Conservation (phyloP, 2,797 vertebrate species). For the Catamblyrhynchus diadema region DNA sequence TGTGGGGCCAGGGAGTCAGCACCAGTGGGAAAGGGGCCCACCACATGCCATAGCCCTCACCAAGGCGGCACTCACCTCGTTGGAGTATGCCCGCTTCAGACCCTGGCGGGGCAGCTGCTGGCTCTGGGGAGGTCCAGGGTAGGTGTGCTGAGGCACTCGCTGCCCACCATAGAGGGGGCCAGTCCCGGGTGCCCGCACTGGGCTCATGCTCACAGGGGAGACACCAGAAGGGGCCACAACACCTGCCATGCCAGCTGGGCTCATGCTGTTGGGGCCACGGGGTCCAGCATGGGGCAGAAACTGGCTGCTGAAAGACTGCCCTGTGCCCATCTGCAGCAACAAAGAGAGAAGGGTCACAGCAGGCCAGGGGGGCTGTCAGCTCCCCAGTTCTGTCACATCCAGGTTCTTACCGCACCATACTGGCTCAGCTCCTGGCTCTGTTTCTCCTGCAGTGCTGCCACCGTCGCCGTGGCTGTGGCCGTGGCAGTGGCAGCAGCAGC, state of each 20-base stretch:
- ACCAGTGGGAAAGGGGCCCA: rapidly evolving
- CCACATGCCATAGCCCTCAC: rapidly evolving
- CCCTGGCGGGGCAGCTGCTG: conserved; percentile 86
- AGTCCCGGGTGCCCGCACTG: conserved; percentile 75
- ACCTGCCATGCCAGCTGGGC: conserved; percentile 61
- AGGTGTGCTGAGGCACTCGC: conserved; percentile 86
- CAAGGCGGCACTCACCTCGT: conserved; percentile 72
- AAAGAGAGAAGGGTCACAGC: neutral
- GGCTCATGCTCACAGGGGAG: conserved; percentile 81
- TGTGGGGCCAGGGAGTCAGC: neutral
- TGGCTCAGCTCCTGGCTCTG: conserved; percentile 93
- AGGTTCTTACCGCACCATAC: conserved; percentile 81
- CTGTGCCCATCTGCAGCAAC: conserved; percentile 83
- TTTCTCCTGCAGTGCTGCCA: conserved; percentile 93
- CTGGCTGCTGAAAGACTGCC: conserved; percentile 88
- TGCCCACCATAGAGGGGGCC: conserved; percentile 82
- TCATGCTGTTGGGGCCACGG: conserved; percentile 80
- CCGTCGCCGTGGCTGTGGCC: conserved; percentile 91
- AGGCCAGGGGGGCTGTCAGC: rapidly evolving
- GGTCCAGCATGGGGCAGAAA: conserved; percentile 88
- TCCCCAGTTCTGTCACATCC: rapidly evolving
- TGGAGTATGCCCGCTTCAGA: conserved; percentile 86
- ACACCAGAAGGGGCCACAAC: conserved; percentile 75
- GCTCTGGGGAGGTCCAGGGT: conserved; percentile 71
- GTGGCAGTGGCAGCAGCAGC: conserved; percentile 92